These are phyloP conservation scores for Clarias macrocephalus DNA, from an alignment of 2,113 vertebrate species.

Conservation along the genomic window DNA sequence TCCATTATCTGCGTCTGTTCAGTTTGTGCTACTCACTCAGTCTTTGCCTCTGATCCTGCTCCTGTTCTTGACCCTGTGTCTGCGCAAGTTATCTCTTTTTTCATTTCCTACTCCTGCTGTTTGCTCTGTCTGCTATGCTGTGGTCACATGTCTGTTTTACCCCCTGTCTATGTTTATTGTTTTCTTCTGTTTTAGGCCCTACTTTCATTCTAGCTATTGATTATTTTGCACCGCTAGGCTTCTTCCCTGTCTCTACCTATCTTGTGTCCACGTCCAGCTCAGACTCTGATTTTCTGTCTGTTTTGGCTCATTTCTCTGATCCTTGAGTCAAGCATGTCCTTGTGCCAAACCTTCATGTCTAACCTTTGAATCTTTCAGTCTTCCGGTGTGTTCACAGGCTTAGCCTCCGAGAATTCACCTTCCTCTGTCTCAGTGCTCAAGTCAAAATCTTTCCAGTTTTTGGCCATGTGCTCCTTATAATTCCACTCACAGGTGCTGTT, in stretches of 20 bases:
- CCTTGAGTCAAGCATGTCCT: background rate
- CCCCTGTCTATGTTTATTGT: background rate
- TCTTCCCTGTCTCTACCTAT: background rate
- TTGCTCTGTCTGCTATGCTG: background rate
- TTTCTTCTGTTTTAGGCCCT: background rate
- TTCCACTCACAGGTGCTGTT: background rate
- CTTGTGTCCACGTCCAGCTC: background rate
- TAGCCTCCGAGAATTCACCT: background rate
- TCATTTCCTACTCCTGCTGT: background rate
- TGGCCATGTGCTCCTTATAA: background rate
- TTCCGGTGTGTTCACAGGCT: background rate
- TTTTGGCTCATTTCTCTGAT: background rate
- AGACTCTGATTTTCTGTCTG: background rate
- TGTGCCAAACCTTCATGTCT: background rate
- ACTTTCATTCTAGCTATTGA: background rate
- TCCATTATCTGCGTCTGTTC: conserved; percentile 7
- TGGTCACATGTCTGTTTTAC: background rate
- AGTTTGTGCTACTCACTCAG: background rate
- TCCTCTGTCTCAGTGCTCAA: background rate
- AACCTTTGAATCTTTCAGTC: background rate
- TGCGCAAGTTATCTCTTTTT: background rate
- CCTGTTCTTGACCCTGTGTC: background rate
- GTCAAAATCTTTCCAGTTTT: background rate
- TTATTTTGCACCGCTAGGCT: background rate
- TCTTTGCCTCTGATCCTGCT: conserved; percentile 2